phyloP scores from a whole-genome alignment of 2,797 vertebrate genomes.

The Cossypha caffra region DNA sequence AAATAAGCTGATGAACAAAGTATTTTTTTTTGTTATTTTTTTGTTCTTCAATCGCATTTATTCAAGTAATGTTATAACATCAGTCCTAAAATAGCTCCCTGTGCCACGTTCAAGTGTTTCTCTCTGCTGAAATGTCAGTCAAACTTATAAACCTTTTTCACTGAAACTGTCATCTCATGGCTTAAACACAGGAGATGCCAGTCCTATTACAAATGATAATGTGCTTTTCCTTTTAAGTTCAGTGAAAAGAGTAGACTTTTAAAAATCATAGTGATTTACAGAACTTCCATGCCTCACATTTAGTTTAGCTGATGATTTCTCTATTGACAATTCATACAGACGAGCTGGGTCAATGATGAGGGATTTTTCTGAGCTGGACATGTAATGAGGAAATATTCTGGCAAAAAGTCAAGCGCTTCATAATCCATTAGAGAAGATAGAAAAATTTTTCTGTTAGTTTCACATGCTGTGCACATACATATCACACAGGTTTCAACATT shows the following conservation, averaged over 20 bases:
- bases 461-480: background rate
- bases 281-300: background rate
- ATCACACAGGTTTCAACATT: background rate
- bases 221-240: background rate
- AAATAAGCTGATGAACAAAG: background rate
- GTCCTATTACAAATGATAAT: background rate
- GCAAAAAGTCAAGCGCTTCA: slow-evolving; percentile 8
- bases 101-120: background rate
- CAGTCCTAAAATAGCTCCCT: background rate
- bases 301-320: background rate
- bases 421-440: background rate
- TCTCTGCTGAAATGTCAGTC: background rate
- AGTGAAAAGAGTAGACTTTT: background rate
- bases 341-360: background rate
- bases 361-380: background rate
- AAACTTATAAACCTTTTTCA: background rate
- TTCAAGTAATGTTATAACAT: background rate
- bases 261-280: background rate
- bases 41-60: background rate
- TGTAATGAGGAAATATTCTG: slow-evolving; percentile 4
- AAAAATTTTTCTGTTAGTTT: slow-evolving; percentile 1
- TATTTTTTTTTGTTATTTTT: background rate
- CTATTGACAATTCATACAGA: background rate
- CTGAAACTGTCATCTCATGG: background rate
- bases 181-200: background rate